These are phyloP conservation scores for Artemia franciscana DNA, from an alignment of 1,140 invertebrate genomes.

Conservation along the genomic window DNA sequence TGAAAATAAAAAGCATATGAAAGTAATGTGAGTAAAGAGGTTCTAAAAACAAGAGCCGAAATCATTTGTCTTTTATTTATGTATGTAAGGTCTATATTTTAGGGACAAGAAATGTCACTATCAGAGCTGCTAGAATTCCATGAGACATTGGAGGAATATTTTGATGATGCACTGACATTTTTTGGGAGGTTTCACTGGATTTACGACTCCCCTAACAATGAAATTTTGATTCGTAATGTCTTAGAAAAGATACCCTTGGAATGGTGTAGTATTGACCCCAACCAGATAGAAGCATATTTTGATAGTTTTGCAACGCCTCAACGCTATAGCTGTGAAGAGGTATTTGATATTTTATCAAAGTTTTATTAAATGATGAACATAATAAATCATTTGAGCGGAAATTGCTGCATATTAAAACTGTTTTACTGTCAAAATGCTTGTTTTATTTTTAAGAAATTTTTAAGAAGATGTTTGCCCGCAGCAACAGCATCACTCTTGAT, in stretches of 20 bases:
- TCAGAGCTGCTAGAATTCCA: too few relatives aligned
- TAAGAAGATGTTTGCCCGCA: too few relatives aligned
- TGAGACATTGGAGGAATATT: constrained; percentile 21
- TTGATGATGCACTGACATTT: constrained; percentile 28
- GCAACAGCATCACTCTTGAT: too few relatives aligned
- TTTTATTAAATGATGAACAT: constrained; percentile 15
- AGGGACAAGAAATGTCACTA: too few relatives aligned
- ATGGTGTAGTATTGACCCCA: constrained; percentile 24
- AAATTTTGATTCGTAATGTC: constrained; percentile 29
- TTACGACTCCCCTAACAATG: constrained; percentile 35
- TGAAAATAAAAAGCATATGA: too few relatives aligned
- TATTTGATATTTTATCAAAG: constrained; percentile 6
- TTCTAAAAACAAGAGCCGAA: too few relatives aligned
- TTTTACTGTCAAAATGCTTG: too few relatives aligned
- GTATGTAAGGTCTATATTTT: constrained; percentile 4
- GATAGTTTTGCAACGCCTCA: too few relatives aligned
- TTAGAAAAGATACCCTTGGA: constrained; percentile 28
- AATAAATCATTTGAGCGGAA: too few relatives aligned
- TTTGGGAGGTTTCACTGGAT: constrained; percentile 35
- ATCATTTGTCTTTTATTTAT: constrained; percentile 6
- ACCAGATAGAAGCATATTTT: constrained; percentile 23
- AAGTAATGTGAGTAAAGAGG: too few relatives aligned
- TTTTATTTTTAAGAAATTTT: too few relatives aligned
- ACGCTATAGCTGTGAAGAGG: constrained; percentile 10
- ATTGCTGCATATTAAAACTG: too few relatives aligned